phyloP scores from a whole-genome alignment of 2,113 vertebrate genomes.

The Ammodytes marinus region DNA sequence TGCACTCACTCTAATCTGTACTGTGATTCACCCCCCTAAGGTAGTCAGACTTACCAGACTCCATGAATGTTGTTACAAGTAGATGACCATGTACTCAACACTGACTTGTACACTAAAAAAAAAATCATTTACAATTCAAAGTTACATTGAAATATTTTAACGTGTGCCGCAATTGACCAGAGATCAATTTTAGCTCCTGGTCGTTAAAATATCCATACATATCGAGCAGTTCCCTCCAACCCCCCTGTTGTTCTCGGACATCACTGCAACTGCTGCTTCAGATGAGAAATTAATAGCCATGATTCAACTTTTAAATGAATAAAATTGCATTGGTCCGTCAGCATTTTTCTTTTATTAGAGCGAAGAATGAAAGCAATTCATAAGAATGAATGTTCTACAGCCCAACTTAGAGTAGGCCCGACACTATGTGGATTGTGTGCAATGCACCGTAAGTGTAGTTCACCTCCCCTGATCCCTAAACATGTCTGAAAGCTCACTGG shows the following conservation, averaged over 20 bases:
- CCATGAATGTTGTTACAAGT: not conserved
- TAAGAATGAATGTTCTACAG: constrained; percentile 1
- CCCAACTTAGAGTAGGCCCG: not conserved
- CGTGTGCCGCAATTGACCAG: not conserved
- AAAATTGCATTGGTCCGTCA: not conserved
- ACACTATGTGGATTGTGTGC: constrained; percentile 11
- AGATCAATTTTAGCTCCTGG: not conserved
- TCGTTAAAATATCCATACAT: not conserved
- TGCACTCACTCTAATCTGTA: not conserved
- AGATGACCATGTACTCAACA: not conserved
- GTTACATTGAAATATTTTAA: not conserved
- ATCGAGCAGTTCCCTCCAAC: not conserved
- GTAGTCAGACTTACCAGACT: constrained; percentile 1
- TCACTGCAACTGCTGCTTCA: not conserved
- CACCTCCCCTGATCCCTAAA: constrained; percentile 21
- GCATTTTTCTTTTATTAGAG: not conserved
- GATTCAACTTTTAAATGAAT: not conserved
- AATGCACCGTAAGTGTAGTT: constrained; percentile 7
- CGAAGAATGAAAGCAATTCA: not conserved
- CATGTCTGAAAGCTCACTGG: constrained; percentile 28
- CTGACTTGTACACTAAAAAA: not conserved
- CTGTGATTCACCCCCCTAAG: constrained; percentile 21
- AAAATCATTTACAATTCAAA: not conserved
- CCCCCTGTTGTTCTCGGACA: not conserved
- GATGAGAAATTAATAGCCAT: not conserved